Conservation (phyloP, 2,888 invertebrate species). For the Endotricha flammealis region DNA sequence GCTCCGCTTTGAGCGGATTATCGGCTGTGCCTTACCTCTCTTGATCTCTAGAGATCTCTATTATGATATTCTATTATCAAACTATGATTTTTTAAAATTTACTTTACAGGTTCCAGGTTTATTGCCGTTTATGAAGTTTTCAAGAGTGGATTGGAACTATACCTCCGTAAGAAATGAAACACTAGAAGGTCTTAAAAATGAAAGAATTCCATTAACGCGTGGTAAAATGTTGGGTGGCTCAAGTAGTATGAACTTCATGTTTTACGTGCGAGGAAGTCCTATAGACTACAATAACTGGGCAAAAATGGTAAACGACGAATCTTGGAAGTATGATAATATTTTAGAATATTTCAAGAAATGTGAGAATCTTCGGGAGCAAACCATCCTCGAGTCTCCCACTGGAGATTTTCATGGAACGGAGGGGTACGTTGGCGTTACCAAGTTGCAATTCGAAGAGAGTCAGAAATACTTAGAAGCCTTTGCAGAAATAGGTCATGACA, state of each 20-base stretch:
- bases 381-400: slow-evolving; percentile 19
- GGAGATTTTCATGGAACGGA: slow-evolving; percentile 24
- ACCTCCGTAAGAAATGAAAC: slow-evolving; percentile 26
- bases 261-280: slow-evolving; percentile 25
- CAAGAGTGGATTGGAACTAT: slow-evolving; percentile 28
- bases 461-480: slow-evolving; percentile 16
- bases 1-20: no score
- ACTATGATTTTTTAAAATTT: no score
- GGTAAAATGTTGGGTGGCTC: slow-evolving; percentile 31
- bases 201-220: slow-evolving; percentile 21
- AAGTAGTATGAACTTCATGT: slow-evolving; percentile 24
- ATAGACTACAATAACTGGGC: slow-evolving; percentile 37
- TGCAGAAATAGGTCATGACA: slow-evolving; percentile 1
- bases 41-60: no score
- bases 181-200: slow-evolving; percentile 22
- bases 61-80: no score
- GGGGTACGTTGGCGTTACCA: slow-evolving; percentile 24
- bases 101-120: neutral
- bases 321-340: slow-evolving; percentile 34
- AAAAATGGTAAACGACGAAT: slow-evolving; percentile 22
- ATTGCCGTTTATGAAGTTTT: neutral
- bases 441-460: slow-evolving; percentile 14
- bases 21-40: no score
- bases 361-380: slow-evolving; percentile 25
- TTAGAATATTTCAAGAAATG: slow-evolving; percentile 38